A percentile compares a stretch with the other conserved stretches of the same genome.
Conservation (phyloP, 2,797 vertebrate species). For the Muscicapa comitata region DNA sequence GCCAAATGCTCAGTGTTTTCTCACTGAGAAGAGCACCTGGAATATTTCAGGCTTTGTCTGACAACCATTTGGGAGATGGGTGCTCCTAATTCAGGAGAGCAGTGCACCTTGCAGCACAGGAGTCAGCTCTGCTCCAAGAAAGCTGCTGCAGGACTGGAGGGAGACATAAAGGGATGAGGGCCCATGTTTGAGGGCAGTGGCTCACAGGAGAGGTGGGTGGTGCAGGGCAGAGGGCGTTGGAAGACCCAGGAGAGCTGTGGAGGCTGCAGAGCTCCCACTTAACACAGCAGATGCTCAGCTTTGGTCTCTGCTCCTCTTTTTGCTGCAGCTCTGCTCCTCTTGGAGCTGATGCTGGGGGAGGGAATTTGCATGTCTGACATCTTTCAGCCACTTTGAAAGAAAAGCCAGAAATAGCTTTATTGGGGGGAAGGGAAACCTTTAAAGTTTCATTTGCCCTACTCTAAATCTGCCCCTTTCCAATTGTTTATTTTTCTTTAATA, state of each 20-base stretch:
- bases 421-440: neutral
- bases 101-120: neutral
- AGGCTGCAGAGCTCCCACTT: neutral
- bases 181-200: neutral
- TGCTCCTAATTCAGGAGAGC: neutral
- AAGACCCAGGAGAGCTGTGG: neutral
- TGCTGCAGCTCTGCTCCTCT: neutral
- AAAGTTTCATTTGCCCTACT: neutral
- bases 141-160: neutral
- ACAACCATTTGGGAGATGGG: accelerated
- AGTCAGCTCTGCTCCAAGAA: neutral
- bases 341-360: neutral
- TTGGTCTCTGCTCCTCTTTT: neutral
- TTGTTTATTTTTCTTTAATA: neutral
- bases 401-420: neutral
- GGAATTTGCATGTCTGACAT: conserved; percentile 8
- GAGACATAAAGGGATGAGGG: neutral
- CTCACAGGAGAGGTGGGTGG: neutral
- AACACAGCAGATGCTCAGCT: neutral
- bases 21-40: neutral
- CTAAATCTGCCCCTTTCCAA: neutral
- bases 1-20: neutral
- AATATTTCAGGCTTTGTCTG: neutral
- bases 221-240: neutral
- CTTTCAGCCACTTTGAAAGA: conserved; percentile 2